Evolutionary conservation across 2,888 invertebrate genomes (phyloP), one percentile per base, ranked within the genome.

Genomic region (Caenorhabditis auriculariae): DNA sequence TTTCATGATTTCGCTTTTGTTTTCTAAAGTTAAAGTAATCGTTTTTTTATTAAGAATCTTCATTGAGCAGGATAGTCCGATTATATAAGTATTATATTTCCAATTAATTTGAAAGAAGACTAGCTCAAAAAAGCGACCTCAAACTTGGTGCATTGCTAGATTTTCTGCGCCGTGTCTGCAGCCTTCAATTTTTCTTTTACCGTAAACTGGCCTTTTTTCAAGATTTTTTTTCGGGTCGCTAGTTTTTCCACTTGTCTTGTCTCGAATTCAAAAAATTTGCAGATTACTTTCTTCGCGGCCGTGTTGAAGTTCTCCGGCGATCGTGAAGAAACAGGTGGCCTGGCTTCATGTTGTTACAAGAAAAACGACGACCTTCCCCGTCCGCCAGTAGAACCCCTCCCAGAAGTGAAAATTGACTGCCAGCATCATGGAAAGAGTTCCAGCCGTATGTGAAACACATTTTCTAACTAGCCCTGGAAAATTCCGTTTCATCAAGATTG

Each of bases 241-340:
- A 17, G 35, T 15, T n/a, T 6, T 28, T 15, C 15, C 15, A 28
- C 4, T 15, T 19, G 29, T 17, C 17, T n/a, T 43, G 15, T 29
- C 15, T 48, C 19, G 6, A 27, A 27, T 29, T 27, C 9, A 29
- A 21, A 39, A 9, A 12, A 9, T 5, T 39, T 57, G 41, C 55
- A 78, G 71, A 76, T 80, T 42, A 80, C 80, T 12, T 80, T 80
- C 71, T 80, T 74, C 60, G 78, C 74, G 15, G 75, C 80, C 15
- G 58, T 78, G 7, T 69, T 80, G 54, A 76, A 74, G 32, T 78
- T 73, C 50, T 77, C 80, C n/a, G 80, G 78, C 51, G 65, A 60
- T 45, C 64, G 65, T 23, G 80, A 80, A 55, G 58, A 66, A 15
- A 55, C 65, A 12, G 80, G 80, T 46, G 80, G 80, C 28, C 54